phyloP scores from a whole-genome alignment of 2,113 vertebrate genomes.

The Leptobrachium ailaonicum region DNA sequence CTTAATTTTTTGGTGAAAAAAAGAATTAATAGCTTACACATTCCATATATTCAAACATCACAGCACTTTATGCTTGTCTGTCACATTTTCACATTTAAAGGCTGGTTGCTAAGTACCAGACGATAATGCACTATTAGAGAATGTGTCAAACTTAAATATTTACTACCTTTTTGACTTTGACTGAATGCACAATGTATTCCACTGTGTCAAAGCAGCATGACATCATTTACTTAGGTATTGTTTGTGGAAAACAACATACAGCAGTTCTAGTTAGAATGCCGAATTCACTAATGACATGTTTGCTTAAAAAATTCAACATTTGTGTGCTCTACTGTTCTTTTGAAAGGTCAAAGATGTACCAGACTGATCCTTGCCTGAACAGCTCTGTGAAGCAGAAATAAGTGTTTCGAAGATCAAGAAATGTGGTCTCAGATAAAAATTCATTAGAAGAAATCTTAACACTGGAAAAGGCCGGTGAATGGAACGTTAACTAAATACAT shows the following conservation, averaged over 20 bases:
- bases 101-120: not conserved
- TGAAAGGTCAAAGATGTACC: constrained; percentile 54
- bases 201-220: constrained; percentile 57
- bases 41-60: not conserved
- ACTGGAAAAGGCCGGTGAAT: constrained; percentile 24
- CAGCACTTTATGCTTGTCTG: constrained; percentile 1
- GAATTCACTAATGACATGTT: constrained; percentile 43
- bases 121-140: constrained; percentile 6
- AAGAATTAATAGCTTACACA: not conserved
- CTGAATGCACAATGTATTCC: constrained; percentile 16
- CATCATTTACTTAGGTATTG: constrained; percentile 51
- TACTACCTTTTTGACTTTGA: constrained; percentile 5
- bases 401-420: constrained; percentile 41
- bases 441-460: constrained; percentile 36
- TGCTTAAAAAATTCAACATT: constrained; percentile 66
- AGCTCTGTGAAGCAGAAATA: constrained; percentile 19
- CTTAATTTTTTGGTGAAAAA: not conserved
- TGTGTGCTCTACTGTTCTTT: constrained; percentile 54
- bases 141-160: not conserved
- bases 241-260: constrained; percentile 8
- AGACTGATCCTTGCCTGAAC: constrained; percentile 49
- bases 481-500: constrained; percentile 44
- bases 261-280: constrained; percentile 31
- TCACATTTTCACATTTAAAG: constrained; percentile 5
- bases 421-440: constrained; percentile 48